Evolutionary conservation across 2,797 vertebrate species (phyloP).

Genomic region (Eupleurogrammus muticus): DNA sequence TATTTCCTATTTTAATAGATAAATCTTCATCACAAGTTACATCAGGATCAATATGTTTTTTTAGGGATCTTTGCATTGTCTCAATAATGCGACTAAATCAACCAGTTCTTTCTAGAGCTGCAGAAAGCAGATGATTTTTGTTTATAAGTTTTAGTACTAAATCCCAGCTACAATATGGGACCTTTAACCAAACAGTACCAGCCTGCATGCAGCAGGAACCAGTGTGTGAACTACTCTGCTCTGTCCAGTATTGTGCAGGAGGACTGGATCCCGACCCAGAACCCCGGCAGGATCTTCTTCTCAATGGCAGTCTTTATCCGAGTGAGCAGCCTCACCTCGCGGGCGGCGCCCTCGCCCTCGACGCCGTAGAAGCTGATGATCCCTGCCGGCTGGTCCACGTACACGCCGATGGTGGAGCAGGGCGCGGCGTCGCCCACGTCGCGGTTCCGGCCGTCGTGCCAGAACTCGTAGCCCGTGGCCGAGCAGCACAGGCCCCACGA

Average conservation of each 20-base stretch:
- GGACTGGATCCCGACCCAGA: slow-evolving; percentile 76
- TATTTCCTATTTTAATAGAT: no score
- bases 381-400: slow-evolving; percentile 79
- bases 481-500: slow-evolving; percentile 81
- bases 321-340: slow-evolving; percentile 67
- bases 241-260: slow-evolving; percentile 62
- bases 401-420: slow-evolving; percentile 75
- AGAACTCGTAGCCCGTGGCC: slow-evolving; percentile 71
- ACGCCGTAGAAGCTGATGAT: slow-evolving; percentile 76
- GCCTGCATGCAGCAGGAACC: neutral
- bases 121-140: no score
- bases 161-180: no score
- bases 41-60: no score
- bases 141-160: no score
- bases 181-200: neutral
- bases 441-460: slow-evolving; percentile 66
- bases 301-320: slow-evolving; percentile 56
- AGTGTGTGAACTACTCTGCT: slow-evolving; percentile 16
- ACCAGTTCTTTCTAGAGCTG: no score
- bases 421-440: slow-evolving; percentile 52
- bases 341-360: slow-evolving; percentile 53
- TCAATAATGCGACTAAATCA: no score
- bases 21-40: no score
- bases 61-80: no score
- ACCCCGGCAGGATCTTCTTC: slow-evolving; percentile 75